phyloP scores from a whole-genome alignment of 2,797 vertebrate species.

The Martes flavigula region DNA sequence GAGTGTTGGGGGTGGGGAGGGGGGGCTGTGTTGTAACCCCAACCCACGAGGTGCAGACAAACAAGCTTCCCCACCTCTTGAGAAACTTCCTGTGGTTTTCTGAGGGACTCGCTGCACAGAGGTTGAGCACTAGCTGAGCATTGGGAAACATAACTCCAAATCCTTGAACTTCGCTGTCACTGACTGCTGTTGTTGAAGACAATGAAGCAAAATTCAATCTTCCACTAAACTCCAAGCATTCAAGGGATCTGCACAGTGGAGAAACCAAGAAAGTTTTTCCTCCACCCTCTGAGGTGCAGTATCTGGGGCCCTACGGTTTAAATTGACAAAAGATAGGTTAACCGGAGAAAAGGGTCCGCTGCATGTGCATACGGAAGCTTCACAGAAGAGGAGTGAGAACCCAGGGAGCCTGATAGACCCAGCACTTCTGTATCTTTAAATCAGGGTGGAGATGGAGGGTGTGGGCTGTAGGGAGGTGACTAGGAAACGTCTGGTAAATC shows the following conservation, averaged over 20 bases:
- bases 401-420: too few relatives aligned
- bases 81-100: constrained; percentile 68
- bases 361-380: not conserved
- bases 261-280: not conserved
- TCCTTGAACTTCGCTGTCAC: not conserved
- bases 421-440: not conserved
- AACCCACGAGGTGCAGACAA: not conserved
- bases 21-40: constrained; percentile 18
- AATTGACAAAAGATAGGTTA: not conserved
- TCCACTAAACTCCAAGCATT: not conserved
- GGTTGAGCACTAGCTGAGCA: too few relatives aligned
- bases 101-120: not conserved
- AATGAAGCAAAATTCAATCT: not conserved
- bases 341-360: not conserved
- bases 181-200: not conserved
- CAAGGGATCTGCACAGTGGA: not conserved
- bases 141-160: not conserved
- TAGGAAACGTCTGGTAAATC: not conserved
- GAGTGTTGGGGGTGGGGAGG: not conserved
- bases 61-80: constrained; percentile 22
- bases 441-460: not conserved
- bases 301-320: not conserved
- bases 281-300: not conserved
- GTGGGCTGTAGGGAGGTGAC: not conserved
- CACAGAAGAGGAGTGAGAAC: not conserved